Percentiles rank a stretch among this genome's conserved stretches.
Conservation (phyloP, 1,140 invertebrate species). For the Procambarus virginalis region DNA sequence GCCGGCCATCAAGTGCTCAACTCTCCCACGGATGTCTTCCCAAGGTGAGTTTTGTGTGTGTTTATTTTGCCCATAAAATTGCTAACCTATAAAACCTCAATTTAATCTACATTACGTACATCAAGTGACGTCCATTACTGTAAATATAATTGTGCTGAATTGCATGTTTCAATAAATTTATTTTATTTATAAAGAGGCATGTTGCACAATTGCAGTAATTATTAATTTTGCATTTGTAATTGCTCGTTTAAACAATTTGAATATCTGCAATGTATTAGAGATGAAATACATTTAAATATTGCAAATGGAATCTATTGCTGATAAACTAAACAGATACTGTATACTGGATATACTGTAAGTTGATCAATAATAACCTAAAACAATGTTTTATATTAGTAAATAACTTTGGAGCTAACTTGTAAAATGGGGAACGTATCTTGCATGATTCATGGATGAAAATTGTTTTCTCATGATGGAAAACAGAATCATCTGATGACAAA, state of each 20-base stretch:
- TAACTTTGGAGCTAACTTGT: not conserved
- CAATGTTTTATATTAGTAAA: not conserved
- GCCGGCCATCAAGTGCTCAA: conserved; percentile 95
- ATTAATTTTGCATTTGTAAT: not conserved
- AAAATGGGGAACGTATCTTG: conserved; percentile 1
- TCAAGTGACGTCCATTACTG: not conserved
- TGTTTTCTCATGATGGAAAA: conserved; percentile 7
- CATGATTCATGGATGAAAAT: conserved; percentile 14
- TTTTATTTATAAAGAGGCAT: conserved; percentile 2
- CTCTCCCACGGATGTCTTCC: conserved; percentile 91
- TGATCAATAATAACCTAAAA: not conserved
- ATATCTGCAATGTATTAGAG: not conserved
- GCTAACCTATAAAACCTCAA: not conserved
- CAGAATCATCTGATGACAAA: not conserved
- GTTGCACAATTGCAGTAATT: not conserved
- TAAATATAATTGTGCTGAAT: conserved; percentile 7
- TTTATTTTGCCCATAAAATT: not conserved
- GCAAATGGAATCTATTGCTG: not conserved
- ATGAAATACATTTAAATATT: not conserved
- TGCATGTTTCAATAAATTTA: not conserved
- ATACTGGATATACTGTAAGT: not conserved
- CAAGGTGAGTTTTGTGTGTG: conserved; percentile 83
- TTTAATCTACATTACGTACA: not conserved
- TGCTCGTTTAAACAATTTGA: not conserved
- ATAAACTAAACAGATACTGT: not conserved